Base-by-base conservation (phyloP, 2,888 invertebrate species). In the Piscicola geometra region DNA sequence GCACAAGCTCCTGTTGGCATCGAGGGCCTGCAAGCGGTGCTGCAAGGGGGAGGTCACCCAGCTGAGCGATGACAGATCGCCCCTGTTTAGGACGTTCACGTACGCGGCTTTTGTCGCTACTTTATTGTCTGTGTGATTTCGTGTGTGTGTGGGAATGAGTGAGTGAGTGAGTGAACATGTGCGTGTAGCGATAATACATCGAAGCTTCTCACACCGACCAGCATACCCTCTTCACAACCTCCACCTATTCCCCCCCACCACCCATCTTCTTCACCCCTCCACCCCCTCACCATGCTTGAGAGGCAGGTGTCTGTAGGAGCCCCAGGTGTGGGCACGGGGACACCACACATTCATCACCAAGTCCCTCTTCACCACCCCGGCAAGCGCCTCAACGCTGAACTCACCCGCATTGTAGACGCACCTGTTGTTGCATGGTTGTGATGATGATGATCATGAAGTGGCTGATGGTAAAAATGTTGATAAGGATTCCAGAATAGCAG, bases 21-120 rank as follows among this genome's bases (percentile, higher is more conserved):
- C n/a, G n/a, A n/a, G n/a, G 66, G 50, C 70, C 0, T 76, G 74
- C 3, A 76, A 60, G 78, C 80, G 82, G 76, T 81, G 80, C 76
- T 82, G 81, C 47, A 84, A 80, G 73, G 91, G 91, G 75, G 93
- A 93, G 88, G 93, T 95, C 83, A 97, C 93, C 97, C 93, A 98
- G 82, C 90, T 90, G 80, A 94, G 89, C 81, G 92, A 95, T 30
- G 95, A 90, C 80, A 99, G 89, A 87, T 99, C 98, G 76, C 98
- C 98, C 83, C 96, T 90, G 25, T 91, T 91, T 81, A 94, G 85
- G 0, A 94, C 92, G 87, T 98, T 97, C 72, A 98, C 92, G 86
- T 94, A 97, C 21, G 97, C 97, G 87, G 96, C 93, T 84, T 94
- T 92, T 76, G 93, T 92, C 32, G 75, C 60, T 0, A 75, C 71